A percentile compares a stretch with the other conserved stretches of the same genome.
Conservation (phyloP, 2,888 invertebrate genomes). For the Thelaira solivaga region DNA sequence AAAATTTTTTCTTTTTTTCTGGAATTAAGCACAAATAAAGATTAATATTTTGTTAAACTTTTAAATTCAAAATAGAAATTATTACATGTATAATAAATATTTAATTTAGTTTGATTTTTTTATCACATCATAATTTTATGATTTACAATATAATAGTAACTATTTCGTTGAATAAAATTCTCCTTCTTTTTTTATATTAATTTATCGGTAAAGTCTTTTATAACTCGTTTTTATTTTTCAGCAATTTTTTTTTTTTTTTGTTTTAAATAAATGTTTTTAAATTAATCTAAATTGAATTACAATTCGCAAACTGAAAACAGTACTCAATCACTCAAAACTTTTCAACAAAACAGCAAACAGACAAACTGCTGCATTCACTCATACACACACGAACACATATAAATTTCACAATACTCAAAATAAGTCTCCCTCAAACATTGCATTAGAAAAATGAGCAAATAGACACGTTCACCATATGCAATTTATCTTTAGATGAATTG, state of each 20-base stretch:
- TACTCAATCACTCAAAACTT: slow-evolving; percentile 60
- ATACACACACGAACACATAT: not conserved
- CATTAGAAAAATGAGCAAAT: slow-evolving; percentile 9
- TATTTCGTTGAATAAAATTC: slow-evolving; percentile 32
- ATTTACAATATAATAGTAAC: slow-evolving; percentile 39
- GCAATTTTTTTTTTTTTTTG: slow-evolving; percentile 26
- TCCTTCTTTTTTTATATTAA: slow-evolving; percentile 1
- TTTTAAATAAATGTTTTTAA: slow-evolving; percentile 52
- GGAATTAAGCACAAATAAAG: too few species aligned
- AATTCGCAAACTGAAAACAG: slow-evolving; percentile 59
- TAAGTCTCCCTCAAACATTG: not conserved
- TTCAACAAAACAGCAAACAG: slow-evolving; percentile 38
- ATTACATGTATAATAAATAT: too few species aligned
- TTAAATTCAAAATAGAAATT: too few species aligned
- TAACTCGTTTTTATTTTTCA: slow-evolving; percentile 15
- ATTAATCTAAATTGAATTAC: slow-evolving; percentile 62
- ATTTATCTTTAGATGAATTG: slow-evolving; percentile 70
- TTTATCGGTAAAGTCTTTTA: not conserved
- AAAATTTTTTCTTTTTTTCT: too few species aligned
- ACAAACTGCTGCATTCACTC: slow-evolving; percentile 25
- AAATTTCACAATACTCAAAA: not conserved
- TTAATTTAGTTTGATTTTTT: too few species aligned
- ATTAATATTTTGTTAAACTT: too few species aligned
- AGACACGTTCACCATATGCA: slow-evolving; percentile 64
- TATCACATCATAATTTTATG: slow-evolving; percentile 53